Percentiles rank a stretch among this genome's conserved stretches.
Evolutionary conservation across 1,140 invertebrate species (phyloP).

Genomic region (Drosophila virilis): DNA sequence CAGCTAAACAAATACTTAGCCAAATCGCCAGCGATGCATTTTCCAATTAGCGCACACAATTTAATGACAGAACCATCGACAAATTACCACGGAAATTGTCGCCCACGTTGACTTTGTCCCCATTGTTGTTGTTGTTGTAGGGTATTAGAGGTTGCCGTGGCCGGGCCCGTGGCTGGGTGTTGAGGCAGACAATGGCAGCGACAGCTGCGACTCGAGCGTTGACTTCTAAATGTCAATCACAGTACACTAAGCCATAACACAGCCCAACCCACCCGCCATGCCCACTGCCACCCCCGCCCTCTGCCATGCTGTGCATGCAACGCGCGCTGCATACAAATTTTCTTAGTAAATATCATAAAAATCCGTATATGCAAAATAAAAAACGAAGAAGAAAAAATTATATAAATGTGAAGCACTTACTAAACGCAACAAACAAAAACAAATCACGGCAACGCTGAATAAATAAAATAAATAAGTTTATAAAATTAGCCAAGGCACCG

Average conservation of each 20-base stretch:
- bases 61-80: slow-evolving; percentile 61
- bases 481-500: slow-evolving; percentile 70
- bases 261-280: slow-evolving; percentile 5
- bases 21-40: slow-evolving; percentile 22
- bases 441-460: slow-evolving; percentile 51
- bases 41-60: slow-evolving; percentile 42
- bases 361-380: slow-evolving; percentile 55
- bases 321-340: slow-evolving; percentile 69
- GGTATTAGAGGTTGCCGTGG: background rate
- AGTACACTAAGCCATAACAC: slow-evolving; percentile 22
- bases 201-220: slow-evolving; percentile 58
- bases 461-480: slow-evolving; percentile 62
- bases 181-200: slow-evolving; percentile 61
- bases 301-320: slow-evolving; percentile 17
- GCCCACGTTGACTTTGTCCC: slow-evolving; percentile 29
- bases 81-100: slow-evolving; percentile 63
- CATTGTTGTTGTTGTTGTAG: background rate
- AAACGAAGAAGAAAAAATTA: slow-evolving; percentile 25
- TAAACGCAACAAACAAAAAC: slow-evolving; percentile 41
- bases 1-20: slow-evolving; percentile 1
- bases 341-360: slow-evolving; percentile 74
- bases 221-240: slow-evolving; percentile 79
- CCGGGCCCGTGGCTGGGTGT: background rate
- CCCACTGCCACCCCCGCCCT: background rate
- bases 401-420: slow-evolving; percentile 44